phyloP scores from a whole-genome alignment of 2,113 vertebrate species.

The Ceyx melanurus region DNA sequence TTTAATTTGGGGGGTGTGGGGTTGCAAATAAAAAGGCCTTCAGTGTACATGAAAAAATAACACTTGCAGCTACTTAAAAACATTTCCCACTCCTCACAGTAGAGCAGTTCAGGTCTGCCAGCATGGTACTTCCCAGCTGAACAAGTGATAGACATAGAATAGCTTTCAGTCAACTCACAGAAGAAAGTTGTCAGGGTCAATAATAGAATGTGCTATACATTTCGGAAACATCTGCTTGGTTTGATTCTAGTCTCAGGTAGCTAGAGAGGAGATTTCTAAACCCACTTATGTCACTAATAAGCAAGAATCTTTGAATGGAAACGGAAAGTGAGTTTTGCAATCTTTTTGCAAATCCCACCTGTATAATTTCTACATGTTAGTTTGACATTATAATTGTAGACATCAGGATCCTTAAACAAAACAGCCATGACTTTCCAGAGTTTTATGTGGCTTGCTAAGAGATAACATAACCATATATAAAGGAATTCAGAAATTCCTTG shows the following conservation, averaged over 20 bases:
- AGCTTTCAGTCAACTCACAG: background rate
- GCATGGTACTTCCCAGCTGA: background rate
- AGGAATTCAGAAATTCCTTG: background rate
- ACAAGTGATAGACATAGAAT: background rate
- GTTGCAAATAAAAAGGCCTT: background rate
- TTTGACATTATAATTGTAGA: background rate
- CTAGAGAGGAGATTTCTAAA: background rate
- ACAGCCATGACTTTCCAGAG: background rate
- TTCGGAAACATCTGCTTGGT: background rate
- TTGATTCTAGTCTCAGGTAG: background rate
- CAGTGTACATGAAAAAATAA: background rate
- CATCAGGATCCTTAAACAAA: background rate
- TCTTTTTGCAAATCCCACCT: background rate
- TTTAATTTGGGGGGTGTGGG: background rate
- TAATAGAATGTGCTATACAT: background rate
- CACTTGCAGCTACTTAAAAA: background rate
- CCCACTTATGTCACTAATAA: background rate
- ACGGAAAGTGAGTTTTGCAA: background rate
- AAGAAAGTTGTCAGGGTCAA: background rate
- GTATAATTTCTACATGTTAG: background rate
- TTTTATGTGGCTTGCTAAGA: background rate
- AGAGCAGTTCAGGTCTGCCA: conserved; percentile 14
- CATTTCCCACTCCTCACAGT: background rate
- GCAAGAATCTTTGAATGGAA: background rate
- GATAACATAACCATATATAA: background rate